These are phyloP conservation scores for Drosophila melanocephala DNA, from an alignment of 2,888 invertebrate genomes.

Conservation along the genomic window DNA sequence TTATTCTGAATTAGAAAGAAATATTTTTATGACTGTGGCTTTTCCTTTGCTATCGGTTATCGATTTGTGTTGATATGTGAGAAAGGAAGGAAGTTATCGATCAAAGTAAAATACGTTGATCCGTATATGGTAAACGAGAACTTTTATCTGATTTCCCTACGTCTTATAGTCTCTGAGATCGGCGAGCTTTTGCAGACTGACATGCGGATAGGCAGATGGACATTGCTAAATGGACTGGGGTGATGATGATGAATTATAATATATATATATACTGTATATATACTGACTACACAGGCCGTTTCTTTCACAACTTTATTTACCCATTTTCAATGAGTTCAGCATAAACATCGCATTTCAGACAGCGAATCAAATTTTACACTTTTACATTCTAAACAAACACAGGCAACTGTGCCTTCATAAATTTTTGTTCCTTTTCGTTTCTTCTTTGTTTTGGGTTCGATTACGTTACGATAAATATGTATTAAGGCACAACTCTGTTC, in stretches of 20 bases:
- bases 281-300: background rate
- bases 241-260: background rate
- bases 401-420: background rate
- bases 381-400: background rate
- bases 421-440: background rate
- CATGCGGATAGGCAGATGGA: background rate
- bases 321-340: background rate
- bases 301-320: background rate
- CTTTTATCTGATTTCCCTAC: background rate
- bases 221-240: background rate
- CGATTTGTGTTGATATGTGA: background rate
- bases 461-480: slow-evolving; percentile 7
- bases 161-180: background rate
- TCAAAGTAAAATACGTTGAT: background rate
- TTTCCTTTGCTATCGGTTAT: background rate
- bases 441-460: background rate
- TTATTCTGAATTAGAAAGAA: background rate
- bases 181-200: background rate
- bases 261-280: background rate
- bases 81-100: background rate
- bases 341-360: background rate
- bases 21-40: background rate
- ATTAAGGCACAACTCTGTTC: slow-evolving; percentile 11
- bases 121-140: too few relatives aligned
- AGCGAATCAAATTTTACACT: background rate